Percentiles rank a stretch among this genome's conserved stretches.
Conservation (phyloP, 1,140 invertebrate genomes). For the Penaeus vannamei region DNA sequence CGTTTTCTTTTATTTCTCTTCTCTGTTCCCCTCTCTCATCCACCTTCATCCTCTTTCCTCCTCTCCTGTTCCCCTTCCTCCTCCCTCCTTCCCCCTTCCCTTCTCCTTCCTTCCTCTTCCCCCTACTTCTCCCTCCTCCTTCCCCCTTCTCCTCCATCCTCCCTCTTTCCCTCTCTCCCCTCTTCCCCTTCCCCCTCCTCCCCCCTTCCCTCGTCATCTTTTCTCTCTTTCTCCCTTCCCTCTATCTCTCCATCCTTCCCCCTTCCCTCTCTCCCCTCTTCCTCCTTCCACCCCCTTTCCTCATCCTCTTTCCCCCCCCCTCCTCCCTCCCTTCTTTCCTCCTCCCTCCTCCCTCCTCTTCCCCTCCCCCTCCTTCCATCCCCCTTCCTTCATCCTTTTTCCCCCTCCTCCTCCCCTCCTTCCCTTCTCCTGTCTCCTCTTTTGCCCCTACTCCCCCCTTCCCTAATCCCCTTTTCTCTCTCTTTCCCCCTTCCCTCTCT, state of each 20-base stretch:
- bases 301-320: background rate
- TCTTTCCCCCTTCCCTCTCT: background rate
- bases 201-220: too few species aligned
- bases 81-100: background rate
- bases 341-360: background rate
- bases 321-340: background rate
- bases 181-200: too few species aligned
- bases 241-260: background rate
- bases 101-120: background rate
- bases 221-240: too few species aligned
- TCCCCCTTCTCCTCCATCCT: conserved; percentile 2
- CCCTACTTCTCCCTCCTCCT: conserved; percentile 19
- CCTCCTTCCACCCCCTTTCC: too few species aligned
- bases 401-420: background rate
- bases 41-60: background rate
- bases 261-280: background rate
- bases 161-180: background rate
- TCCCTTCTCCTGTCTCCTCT: too few species aligned
- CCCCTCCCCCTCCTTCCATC: conserved; percentile 33
- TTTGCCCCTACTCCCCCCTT: too few species aligned
- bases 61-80: background rate
- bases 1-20: background rate
- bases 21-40: conserved; percentile 9
- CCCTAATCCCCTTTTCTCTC: background rate
- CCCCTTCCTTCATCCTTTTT: conserved; percentile 8